Conservation (phyloP, 2,888 invertebrate species). For the Ceramica pisi region DNA sequence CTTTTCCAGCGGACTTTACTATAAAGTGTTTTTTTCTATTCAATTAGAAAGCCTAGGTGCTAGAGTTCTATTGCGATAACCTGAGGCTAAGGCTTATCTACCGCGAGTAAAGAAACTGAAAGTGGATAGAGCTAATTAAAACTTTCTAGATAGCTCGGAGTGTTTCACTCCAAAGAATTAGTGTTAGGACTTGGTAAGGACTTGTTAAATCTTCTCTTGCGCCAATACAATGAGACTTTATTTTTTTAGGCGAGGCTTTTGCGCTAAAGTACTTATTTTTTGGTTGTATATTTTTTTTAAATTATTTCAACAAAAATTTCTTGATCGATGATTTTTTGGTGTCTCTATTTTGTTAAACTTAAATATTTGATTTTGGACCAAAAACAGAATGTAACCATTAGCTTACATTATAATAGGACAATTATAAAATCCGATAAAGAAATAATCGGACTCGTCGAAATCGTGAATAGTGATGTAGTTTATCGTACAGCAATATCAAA, state of each 20-base stretch:
- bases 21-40: neutral
- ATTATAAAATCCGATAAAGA: too few species aligned
- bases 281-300: too few species aligned
- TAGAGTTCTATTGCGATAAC: constrained; percentile 3
- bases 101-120: constrained; percentile 41
- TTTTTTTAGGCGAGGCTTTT: too few species aligned
- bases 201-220: constrained; percentile 17
- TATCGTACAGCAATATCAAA: neutral
- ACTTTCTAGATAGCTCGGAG: constrained; percentile 39
- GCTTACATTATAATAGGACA: too few species aligned
- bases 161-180: constrained; percentile 40
- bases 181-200: constrained; percentile 25
- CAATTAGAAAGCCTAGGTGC: neutral
- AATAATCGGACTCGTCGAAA: too few species aligned
- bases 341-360: too few species aligned
- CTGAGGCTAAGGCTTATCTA: neutral
- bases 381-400: too few species aligned
- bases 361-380: too few species aligned
- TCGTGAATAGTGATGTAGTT: too few species aligned
- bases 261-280: too few species aligned
- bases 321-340: neutral
- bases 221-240: neutral
- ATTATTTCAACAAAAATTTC: too few species aligned
- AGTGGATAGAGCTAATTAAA: constrained; percentile 59
- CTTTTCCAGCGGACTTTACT: neutral